A percentile compares a stretch with the other conserved stretches of the same genome.
These are phyloP conservation scores for Myotis brandtii DNA, from an alignment of 2,113 vertebrate species.

Conservation along the genomic window DNA sequence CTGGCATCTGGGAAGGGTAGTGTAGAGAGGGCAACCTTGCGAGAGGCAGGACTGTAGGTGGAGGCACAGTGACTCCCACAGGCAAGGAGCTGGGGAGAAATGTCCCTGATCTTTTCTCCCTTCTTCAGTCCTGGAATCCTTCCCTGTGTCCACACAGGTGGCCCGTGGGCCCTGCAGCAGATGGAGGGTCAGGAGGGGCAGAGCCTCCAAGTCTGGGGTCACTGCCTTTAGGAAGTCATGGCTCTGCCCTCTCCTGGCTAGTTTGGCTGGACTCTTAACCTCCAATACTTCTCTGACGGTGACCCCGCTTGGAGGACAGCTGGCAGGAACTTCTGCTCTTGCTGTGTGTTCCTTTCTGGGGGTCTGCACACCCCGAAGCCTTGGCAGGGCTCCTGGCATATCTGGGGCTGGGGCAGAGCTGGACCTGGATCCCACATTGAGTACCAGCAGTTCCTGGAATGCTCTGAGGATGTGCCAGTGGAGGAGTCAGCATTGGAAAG, in stretches of 20 bases:
- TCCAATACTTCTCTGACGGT: neutral
- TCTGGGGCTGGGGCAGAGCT: neutral
- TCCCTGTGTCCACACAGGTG: neutral
- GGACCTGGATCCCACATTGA: neutral
- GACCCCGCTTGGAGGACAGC: neutral
- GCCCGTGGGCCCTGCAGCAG: neutral
- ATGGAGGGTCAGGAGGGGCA: neutral
- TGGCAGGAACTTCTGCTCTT: neutral
- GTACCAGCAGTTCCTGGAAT: neutral
- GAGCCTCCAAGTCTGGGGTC: neutral
- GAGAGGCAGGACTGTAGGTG: neutral
- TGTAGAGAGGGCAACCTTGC: neutral
- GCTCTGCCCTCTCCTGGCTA: neutral
- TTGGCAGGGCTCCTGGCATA: neutral
- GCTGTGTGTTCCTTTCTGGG: neutral
- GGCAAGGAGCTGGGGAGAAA: neutral
- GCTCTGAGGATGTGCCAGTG: neutral
- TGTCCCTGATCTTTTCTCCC: neutral
- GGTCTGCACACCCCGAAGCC: neutral
- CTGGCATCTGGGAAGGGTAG: neutral
- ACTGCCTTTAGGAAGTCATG: neutral
- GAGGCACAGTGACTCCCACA: neutral
- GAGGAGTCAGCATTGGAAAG: neutral
- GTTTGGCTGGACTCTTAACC: neutral
- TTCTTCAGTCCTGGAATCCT: neutral